Evolutionary conservation across 1,140 invertebrate species (phyloP).

Genomic region (Neodiprion pinetum): DNA sequence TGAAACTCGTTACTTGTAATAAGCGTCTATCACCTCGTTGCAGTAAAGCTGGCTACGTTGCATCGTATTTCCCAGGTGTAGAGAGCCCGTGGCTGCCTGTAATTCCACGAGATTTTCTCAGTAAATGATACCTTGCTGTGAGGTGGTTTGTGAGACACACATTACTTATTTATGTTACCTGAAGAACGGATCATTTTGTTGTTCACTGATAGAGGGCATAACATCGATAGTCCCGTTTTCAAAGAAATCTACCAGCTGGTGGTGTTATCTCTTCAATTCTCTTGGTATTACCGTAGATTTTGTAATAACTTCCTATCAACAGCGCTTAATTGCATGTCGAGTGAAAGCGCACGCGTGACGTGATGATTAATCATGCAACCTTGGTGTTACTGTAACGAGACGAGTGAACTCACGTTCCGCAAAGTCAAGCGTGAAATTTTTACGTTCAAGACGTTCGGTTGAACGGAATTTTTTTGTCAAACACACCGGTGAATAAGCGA

Average conservation of each 20-base stretch:
- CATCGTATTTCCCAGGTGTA: neutral
- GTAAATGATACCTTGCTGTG: no score
- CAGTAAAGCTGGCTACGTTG: slow-evolving; percentile 20
- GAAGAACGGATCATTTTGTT: no score
- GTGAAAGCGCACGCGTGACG: slow-evolving; percentile 1
- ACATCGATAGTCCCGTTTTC: no score
- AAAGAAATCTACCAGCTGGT: no score
- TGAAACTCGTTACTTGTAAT: slow-evolving; percentile 25
- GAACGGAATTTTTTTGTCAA: neutral
- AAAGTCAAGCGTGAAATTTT: slow-evolving; percentile 3
- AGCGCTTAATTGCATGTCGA: slow-evolving; percentile 8
- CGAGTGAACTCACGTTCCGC: neutral
- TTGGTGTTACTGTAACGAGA: slow-evolving; percentile 7
- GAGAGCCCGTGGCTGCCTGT: no score
- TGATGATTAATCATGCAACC: slow-evolving; percentile 8
- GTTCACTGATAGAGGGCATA: no score
- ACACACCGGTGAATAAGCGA: neutral
- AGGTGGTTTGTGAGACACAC: no score
- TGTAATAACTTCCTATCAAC: neutral
- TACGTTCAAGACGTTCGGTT: neutral
- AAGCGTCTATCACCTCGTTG: slow-evolving; percentile 20
- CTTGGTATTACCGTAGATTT: no score
- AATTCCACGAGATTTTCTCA: no score
- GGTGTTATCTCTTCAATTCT: no score
- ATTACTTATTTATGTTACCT: no score